Conservation (phyloP, 23 tunicate genomes). For the Ascidia mentula region DNA sequence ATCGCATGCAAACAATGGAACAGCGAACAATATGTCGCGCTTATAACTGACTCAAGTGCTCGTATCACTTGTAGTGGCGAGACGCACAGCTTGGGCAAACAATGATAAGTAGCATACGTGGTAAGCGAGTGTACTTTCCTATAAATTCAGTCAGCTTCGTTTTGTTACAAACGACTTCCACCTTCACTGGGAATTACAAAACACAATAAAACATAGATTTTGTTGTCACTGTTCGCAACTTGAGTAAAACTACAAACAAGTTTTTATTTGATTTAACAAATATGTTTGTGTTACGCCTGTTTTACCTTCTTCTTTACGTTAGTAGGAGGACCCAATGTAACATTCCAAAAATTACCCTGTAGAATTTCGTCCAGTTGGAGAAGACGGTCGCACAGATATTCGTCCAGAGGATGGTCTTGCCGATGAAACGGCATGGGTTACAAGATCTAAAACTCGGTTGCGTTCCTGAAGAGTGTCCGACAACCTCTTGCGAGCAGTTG, state of each 20-base stretch:
- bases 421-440: conserved; percentile 72
- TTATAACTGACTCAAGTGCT: no score
- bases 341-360: conserved; percentile 13
- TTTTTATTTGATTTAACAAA: no score
- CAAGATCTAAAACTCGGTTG: conserved; percentile 80
- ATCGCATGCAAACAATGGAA: no score
- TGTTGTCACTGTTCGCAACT: no score
- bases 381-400: conserved; percentile 17
- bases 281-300: no score
- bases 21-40: no score
- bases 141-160: background rate
- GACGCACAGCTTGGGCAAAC: background rate
- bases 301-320: no score
- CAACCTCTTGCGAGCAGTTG: conserved; percentile 66
- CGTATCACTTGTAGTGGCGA: background rate
- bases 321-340: no score
- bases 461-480: conserved; percentile 80
- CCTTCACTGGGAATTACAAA: no score
- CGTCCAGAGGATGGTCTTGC: conserved; percentile 68
- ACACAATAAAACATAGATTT: no score
- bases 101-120: background rate
- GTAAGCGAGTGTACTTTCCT: background rate
- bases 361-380: conserved; percentile 39
- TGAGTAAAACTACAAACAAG: no score
- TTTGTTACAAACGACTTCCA: background rate